Percentiles rank a stretch among this genome's conserved stretches.
These are phyloP conservation scores for Pseudolaguvia tuberculata DNA, from an alignment of 2,113 vertebrate species.

Conservation along the genomic window DNA sequence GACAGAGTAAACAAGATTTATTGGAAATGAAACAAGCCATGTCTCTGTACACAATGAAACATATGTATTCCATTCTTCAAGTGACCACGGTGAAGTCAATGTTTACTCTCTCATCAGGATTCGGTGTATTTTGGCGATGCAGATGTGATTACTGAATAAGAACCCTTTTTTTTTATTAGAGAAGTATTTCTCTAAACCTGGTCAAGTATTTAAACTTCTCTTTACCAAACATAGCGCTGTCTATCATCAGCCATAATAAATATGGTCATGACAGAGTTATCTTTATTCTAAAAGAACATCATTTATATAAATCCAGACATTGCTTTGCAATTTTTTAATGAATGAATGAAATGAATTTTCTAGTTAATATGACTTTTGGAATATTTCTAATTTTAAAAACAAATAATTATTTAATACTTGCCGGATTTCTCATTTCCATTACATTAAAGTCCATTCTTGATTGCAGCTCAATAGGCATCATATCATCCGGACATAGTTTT, in stretches of 20 bases:
- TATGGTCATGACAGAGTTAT: slow-evolving; percentile 25
- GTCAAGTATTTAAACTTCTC: slow-evolving; percentile 28
- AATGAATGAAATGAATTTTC: not conserved
- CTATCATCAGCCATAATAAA: slow-evolving; percentile 55
- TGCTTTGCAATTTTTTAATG: not conserved
- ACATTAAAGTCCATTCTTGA: not conserved
- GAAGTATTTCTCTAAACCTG: slow-evolving; percentile 55
- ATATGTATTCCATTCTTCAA: slow-evolving; percentile 64
- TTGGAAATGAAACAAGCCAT: slow-evolving; percentile 39
- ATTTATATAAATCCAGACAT: not conserved
- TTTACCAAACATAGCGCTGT: slow-evolving; percentile 52
- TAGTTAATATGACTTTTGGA: not conserved
- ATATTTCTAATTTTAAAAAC: too few relatives aligned
- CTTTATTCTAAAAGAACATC: slow-evolving; percentile 46
- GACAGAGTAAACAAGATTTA: slow-evolving; percentile 53
- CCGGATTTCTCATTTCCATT: not conserved
- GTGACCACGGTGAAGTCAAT: slow-evolving; percentile 58
- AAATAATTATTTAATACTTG: not conserved
- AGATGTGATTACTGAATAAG: slow-evolving; percentile 48
- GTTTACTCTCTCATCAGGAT: slow-evolving; percentile 66
- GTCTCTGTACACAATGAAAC: slow-evolving; percentile 53
- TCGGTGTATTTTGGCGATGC: slow-evolving; percentile 54
- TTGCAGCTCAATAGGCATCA: slow-evolving; percentile 62
- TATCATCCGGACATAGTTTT: slow-evolving; percentile 54
- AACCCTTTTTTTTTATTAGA: slow-evolving; percentile 55